Base-by-base conservation (phyloP, 64 coral and sea anemone species). In the Exaiptasia diaphana region DNA sequence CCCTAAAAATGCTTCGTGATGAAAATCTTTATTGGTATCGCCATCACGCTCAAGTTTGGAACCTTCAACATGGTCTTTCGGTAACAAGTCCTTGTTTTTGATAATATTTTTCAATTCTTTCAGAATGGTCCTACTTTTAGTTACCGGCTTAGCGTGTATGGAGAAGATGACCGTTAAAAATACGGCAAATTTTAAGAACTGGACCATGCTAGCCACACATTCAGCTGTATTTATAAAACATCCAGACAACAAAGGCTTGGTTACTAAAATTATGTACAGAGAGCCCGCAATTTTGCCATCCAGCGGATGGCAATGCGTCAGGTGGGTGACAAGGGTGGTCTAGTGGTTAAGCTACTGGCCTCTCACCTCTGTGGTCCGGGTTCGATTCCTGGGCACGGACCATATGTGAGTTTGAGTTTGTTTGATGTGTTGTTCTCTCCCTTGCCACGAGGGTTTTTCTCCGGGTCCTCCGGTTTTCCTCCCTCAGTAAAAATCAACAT, bases 1-100 rank as follows among this genome's bases (percentile, higher is more conserved):
- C 12, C 94, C 94, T 3, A 97, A 85, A 36, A 97, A 97, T 21
- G 89, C 94, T 85, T 97, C 94, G 57, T 97, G 94, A 39, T 97
- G 94, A 39, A 84, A 97, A 12, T 97, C 79, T 20, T 87, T 91
- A 63, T 97, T 97, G 64, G 92, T 79, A 73, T 97, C 77, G 4
- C 94, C 94, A 61, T 97, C 94, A 34, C 94, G 78, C 63, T 97
- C 89, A 13, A 97, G 89, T 57, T 91, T 92, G 5, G 86, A 33
- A 1, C 83, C 94, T 38, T 87, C 85, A 34, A 97, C 60, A 56
- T 97, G 94, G 59, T 97, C 94, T 84, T 75, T 59, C 1, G 90
- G 89, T 40, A 97, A 24, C n/a, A 87, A 31, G 32, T 88, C 86
- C 35, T 89, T 92, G 30, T 76, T 88, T 53, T 92, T 92, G 2